Percentiles rank a stretch among this genome's conserved stretches.
Evolutionary conservation across 2,888 invertebrate genomes (phyloP).

Genomic region (Conops quadrifasciatus): DNA sequence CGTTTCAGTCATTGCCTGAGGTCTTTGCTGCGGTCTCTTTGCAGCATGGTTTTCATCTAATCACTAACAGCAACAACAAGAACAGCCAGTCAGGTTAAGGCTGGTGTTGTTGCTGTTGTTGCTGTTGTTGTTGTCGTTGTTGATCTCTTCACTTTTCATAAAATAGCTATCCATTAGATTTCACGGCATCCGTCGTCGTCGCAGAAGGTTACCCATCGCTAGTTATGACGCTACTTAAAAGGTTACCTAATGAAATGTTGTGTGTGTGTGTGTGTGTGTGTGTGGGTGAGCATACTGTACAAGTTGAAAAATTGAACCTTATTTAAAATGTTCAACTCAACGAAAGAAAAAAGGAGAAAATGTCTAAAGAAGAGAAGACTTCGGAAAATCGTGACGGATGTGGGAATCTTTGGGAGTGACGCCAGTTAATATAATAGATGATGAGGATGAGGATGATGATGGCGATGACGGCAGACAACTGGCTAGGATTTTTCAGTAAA

Average conservation of each 20-base stretch:
- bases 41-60: constrained; percentile 7
- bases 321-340: not conserved
- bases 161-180: not conserved
- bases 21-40: not conserved
- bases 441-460: not conserved
- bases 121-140: not conserved
- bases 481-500: too few species aligned
- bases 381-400: constrained; percentile 49
- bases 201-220: not conserved
- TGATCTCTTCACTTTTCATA: constrained; percentile 9
- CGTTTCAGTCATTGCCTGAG: constrained; percentile 21
- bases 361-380: constrained; percentile 30
- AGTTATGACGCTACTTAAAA: not conserved
- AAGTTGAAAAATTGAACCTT: too few species aligned
- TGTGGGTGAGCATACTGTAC: too few species aligned
- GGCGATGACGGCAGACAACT: too few species aligned
- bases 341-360: constrained; percentile 24
- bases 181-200: not conserved
- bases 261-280: not conserved
- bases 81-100: too few species aligned
- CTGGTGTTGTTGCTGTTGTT: not conserved
- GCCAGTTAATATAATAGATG: constrained; percentile 39
- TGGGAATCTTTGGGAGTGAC: constrained; percentile 48
- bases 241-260: constrained; percentile 3
- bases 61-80: too few species aligned